phyloP scores from a whole-genome alignment of 2,797 vertebrate species.

The Falco novaeseelandiae region DNA sequence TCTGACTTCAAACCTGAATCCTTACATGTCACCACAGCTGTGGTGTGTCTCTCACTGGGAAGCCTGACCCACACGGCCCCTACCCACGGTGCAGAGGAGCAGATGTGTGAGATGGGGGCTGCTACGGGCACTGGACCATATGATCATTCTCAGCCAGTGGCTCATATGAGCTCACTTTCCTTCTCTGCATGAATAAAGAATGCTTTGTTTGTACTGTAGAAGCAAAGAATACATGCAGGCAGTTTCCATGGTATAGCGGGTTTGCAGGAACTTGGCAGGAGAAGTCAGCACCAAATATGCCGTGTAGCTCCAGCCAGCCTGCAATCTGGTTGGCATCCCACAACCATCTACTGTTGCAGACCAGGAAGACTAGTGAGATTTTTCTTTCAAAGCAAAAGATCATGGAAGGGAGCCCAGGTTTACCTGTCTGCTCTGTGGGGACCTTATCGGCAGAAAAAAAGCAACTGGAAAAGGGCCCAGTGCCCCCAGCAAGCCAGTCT shows the following conservation, averaged over 20 bases:
- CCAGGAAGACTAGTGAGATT: not conserved
- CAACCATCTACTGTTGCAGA: not conserved
- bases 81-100: not conserved
- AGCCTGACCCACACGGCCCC: not conserved
- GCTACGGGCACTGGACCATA: not conserved
- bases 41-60: not conserved
- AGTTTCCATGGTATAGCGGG: not conserved
- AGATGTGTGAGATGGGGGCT: not conserved
- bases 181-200: not conserved
- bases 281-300: not conserved
- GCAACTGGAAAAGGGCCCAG: not conserved
- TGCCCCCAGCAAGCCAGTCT: not conserved
- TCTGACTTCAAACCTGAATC: not conserved
- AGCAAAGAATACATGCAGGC: not conserved
- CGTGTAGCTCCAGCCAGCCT: not conserved
- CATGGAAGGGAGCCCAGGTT: not conserved
- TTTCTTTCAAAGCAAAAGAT: not conserved
- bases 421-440: not conserved
- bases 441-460: not conserved
- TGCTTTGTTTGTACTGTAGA: conserved; percentile 18
- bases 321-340: not conserved
- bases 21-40: rapidly evolving
- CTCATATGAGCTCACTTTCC: conserved; percentile 26
- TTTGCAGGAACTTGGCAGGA: conserved; percentile 15
- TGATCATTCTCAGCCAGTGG: not conserved